These are phyloP conservation scores for Brachyopa scutellaris DNA, from an alignment of 2,888 invertebrate species.

Conservation along the genomic window DNA sequence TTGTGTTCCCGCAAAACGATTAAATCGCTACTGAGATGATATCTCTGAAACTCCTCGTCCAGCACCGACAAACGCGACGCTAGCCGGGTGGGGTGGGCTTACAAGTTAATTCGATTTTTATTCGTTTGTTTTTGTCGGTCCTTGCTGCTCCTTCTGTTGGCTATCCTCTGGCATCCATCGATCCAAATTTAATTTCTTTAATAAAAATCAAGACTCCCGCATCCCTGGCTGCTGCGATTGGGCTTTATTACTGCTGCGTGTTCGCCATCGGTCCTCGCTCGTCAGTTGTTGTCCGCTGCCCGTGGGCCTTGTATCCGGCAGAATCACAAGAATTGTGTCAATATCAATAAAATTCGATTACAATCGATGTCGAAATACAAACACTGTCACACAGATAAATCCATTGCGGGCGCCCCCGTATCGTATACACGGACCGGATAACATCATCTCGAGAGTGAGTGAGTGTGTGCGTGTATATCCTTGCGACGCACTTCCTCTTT, in stretches of 20 bases:
- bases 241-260: conserved; percentile 59
- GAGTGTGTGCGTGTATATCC: conserved; percentile 26
- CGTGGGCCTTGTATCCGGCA: conserved; percentile 77
- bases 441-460: conserved; percentile 20
- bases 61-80: not conserved
- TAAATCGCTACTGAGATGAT: conserved; percentile 56
- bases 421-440: conserved; percentile 40
- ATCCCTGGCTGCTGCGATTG: conserved; percentile 25
- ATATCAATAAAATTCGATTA: conserved; percentile 81
- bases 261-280: not conserved
- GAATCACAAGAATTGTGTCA: conserved; percentile 81
- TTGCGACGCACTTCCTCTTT: conserved; percentile 36
- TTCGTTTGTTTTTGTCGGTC: conserved; percentile 58
- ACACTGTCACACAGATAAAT: conserved; percentile 54
- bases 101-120: conserved; percentile 72
- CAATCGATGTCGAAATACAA: conserved; percentile 76
- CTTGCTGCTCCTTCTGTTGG: conserved; percentile 18
- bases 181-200: conserved; percentile 69
- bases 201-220: conserved; percentile 57
- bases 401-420: conserved; percentile 33
- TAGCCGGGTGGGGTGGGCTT: conserved; percentile 15
- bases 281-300: not conserved
- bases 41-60: conserved; percentile 34
- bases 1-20: conserved; percentile 62
- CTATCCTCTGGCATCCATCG: conserved; percentile 18